These are phyloP conservation scores for Aix galericulata DNA, from an alignment of 2,113 vertebrate genomes.

Conservation along the genomic window DNA sequence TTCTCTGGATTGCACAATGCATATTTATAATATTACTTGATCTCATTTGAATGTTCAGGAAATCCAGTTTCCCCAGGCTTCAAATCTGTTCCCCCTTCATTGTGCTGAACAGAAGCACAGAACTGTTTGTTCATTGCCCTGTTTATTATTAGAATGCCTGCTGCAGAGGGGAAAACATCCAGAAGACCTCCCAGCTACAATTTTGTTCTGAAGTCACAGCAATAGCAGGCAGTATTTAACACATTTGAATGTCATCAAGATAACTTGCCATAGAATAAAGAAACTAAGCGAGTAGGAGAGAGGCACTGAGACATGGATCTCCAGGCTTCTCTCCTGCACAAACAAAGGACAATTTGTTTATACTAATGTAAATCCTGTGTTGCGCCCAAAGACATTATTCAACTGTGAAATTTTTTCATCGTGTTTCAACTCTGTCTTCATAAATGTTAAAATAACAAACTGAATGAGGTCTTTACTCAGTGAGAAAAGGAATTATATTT, in stretches of 20 bases:
- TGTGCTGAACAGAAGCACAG: not conserved
- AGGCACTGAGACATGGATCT: not conserved
- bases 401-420: not conserved
- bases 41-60: not conserved
- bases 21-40: not conserved
- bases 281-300: accelerated
- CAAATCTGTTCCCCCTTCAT: not conserved
- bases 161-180: not conserved
- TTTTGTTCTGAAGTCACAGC: not conserved
- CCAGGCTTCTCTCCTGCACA: not conserved
- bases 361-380: not conserved
- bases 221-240: not conserved
- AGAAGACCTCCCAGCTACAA: not conserved
- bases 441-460: not conserved
- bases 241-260: not conserved
- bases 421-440: not conserved
- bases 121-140: not conserved
- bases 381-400: not conserved
- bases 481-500: not conserved
- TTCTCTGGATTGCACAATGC: not conserved
- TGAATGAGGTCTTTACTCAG: not conserved
- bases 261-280: not conserved
- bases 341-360: not conserved
- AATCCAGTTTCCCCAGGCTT: not conserved
- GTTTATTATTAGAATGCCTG: not conserved